phyloP scores from a whole-genome alignment of 2,113 vertebrate species.

The Capricornis sumatraensis region DNA sequence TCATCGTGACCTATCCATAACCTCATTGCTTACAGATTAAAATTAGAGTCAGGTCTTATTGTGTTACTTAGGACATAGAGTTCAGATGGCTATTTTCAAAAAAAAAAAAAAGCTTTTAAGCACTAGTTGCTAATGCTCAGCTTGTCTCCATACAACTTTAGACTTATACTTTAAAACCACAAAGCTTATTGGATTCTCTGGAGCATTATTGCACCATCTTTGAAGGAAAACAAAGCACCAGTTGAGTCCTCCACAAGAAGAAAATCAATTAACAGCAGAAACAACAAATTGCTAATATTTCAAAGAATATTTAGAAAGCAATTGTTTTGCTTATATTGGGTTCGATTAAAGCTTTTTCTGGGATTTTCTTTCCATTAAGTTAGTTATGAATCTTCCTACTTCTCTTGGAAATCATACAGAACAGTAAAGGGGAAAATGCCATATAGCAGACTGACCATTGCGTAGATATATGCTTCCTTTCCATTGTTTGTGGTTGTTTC shows the following conservation, averaged over 20 bases:
- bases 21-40: not conserved
- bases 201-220: not conserved
- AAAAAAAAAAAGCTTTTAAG: not conserved
- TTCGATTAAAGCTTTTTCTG: not conserved
- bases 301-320: not conserved
- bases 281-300: not conserved
- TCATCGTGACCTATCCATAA: not conserved
- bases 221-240: not conserved
- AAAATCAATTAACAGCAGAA: constrained; percentile 41
- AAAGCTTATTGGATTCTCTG: not conserved
- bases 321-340: not conserved
- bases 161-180: constrained; percentile 6
- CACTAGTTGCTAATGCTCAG: not conserved
- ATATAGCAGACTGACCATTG: not conserved
- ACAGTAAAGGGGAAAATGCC: not conserved
- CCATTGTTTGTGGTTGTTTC: not conserved
- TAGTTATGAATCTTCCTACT: not conserved
- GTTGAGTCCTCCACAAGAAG: not conserved
- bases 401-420: not conserved
- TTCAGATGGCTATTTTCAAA: constrained; percentile 4
- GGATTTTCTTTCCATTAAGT: not conserved
- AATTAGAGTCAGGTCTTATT: not conserved
- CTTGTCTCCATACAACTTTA: not conserved
- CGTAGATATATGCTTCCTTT: not conserved
- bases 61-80: not conserved